Conservation (phyloP, 1,140 invertebrate species). For the Chymomyza costata region DNA sequence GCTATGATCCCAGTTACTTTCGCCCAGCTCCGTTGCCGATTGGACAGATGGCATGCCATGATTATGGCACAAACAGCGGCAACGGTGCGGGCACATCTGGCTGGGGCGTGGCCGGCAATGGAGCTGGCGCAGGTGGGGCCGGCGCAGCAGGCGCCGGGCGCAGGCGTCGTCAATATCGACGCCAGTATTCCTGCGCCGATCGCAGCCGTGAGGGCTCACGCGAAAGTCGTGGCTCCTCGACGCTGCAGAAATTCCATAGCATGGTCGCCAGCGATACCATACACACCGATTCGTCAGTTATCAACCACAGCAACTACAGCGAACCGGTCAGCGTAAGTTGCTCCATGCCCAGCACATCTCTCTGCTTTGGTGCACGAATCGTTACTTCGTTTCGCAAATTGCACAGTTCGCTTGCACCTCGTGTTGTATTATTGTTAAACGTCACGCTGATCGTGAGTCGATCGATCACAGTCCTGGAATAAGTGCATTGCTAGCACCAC, state of each 20-base stretch:
- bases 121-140: conserved; percentile 17
- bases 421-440: conserved; percentile 26
- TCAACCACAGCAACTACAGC: conserved; percentile 65
- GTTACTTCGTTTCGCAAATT: conserved; percentile 17
- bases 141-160: conserved; percentile 46
- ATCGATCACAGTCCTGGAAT: neutral
- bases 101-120: conserved; percentile 18
- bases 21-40: conserved; percentile 62
- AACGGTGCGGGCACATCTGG: conserved; percentile 36
- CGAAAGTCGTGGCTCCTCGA: conserved; percentile 65
- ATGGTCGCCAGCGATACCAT: conserved; percentile 68
- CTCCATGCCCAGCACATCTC: conserved; percentile 22
- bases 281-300: conserved; percentile 61
- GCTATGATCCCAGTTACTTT: conserved; percentile 74
- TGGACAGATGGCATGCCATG: conserved; percentile 57
- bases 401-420: conserved; percentile 34
- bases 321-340: conserved; percentile 71
- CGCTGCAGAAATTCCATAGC: conserved; percentile 56
- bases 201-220: conserved; percentile 67
- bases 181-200: conserved; percentile 70
- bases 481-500: too few species aligned
- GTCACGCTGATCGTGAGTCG: conserved; percentile 10
- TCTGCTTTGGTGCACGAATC: conserved; percentile 10
- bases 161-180: conserved; percentile 62
- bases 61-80: conserved; percentile 43